Percentiles rank a stretch among this genome's conserved stretches.
phyloP scores from a whole-genome alignment of 2,113 vertebrate species.

The Setophaga petechia region DNA sequence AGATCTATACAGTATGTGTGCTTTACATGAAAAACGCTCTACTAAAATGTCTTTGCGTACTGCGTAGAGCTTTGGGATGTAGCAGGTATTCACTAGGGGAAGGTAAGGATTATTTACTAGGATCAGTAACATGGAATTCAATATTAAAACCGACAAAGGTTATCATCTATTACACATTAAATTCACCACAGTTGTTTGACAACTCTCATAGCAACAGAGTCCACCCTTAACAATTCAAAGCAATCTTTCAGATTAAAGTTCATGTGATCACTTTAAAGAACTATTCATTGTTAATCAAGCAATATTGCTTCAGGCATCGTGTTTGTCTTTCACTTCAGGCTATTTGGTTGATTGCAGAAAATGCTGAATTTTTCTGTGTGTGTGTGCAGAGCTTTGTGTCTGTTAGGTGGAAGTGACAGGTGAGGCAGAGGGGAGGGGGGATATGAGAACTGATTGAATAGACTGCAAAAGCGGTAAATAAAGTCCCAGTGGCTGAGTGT shows the following conservation, averaged over 20 bases:
- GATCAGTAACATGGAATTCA: constrained; percentile 84
- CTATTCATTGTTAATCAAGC: constrained; percentile 69
- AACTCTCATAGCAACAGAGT: constrained; percentile 76
- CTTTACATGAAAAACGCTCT: constrained; percentile 86
- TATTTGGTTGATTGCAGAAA: constrained; percentile 51
- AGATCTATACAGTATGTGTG: constrained; percentile 82
- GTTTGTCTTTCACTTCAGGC: constrained; percentile 71
- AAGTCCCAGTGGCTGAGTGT: background rate
- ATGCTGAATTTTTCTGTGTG: constrained; percentile 13
- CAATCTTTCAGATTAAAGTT: constrained; percentile 71
- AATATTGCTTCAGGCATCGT: constrained; percentile 67
- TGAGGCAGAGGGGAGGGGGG: background rate
- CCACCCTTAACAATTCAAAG: constrained; percentile 74
- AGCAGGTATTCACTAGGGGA: constrained; percentile 78
- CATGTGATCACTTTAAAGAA: constrained; percentile 70
- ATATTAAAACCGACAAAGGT: constrained; percentile 86
- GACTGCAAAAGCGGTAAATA: background rate
- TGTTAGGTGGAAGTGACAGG: constrained; percentile 27
- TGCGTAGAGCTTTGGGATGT: constrained; percentile 76
- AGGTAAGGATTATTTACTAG: constrained; percentile 79
- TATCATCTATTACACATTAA: constrained; percentile 83
- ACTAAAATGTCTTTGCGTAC: constrained; percentile 80
- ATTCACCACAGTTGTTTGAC: constrained; percentile 82
- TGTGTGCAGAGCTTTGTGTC: background rate
- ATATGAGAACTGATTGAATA: background rate